phyloP scores from a whole-genome alignment of 2,797 vertebrate genomes.

The Pagetopsis macropterus region DNA sequence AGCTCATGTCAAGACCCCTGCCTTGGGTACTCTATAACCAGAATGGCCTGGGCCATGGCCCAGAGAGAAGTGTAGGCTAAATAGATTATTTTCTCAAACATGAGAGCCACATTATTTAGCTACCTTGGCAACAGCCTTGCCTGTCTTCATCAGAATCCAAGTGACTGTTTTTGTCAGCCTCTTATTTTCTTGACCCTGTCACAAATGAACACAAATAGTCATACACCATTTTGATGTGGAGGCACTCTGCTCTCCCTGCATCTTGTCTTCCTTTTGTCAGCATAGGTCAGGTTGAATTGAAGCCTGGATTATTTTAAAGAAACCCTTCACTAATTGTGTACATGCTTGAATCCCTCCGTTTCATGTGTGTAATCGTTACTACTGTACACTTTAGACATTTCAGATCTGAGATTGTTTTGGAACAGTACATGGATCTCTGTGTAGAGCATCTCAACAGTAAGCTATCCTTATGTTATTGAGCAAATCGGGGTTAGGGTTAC shows the following conservation, averaged over 20 bases:
- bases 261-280: conserved; percentile 8
- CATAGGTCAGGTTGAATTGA: not conserved
- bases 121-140: conserved; percentile 48
- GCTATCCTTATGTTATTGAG: no score
- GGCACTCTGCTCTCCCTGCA: not conserved
- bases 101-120: conserved; percentile 59
- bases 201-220: conserved; percentile 19
- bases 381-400: not conserved
- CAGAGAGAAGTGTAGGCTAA: conserved; percentile 63
- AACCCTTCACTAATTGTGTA: not conserved
- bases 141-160: conserved; percentile 55
- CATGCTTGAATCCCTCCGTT: not conserved
- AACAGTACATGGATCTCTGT: not conserved
- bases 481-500: not conserved
- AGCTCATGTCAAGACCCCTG: conserved; percentile 74
- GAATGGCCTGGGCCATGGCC: conserved; percentile 55
- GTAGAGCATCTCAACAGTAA: not conserved
- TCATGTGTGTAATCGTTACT: no score
- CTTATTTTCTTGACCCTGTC: conserved; percentile 65
- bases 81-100: conserved; percentile 68
- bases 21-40: conserved; percentile 69
- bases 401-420: not conserved
- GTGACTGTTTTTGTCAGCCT: conserved; percentile 55
- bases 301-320: conserved; percentile 1
- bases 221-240: conserved; percentile 15